Conservation (phyloP, 2,888 invertebrate species). For the Sphaeridia pumilis region DNA sequence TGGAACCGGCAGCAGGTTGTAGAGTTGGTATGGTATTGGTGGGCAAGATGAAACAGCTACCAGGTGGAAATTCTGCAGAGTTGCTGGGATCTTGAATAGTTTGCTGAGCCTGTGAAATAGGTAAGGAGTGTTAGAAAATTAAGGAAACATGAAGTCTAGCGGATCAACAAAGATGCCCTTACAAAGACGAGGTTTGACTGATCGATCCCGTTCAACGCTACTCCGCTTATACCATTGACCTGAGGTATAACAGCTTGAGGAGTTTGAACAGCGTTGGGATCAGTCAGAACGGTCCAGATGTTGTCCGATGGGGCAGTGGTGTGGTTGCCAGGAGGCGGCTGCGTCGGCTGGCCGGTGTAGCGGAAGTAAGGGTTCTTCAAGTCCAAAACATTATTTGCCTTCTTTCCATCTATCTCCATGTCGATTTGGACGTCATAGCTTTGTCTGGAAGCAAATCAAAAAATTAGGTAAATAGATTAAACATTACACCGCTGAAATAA, state of each 20-base stretch:
- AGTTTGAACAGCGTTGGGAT: constrained; percentile 17
- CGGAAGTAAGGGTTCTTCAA: constrained; percentile 97
- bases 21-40: too few relatives aligned
- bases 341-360: constrained; percentile 83
- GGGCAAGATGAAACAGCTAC: too few relatives aligned
- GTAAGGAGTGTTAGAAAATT: too few relatives aligned
- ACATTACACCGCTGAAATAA: neutral
- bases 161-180: constrained; percentile 22
- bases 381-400: constrained; percentile 84
- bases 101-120: too few relatives aligned
- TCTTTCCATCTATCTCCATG: constrained; percentile 69
- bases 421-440: constrained; percentile 98
- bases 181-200: neutral
- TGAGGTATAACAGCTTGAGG: constrained; percentile 19
- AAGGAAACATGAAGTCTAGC: too few relatives aligned
- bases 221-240: constrained; percentile 30
- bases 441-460: constrained; percentile 50
- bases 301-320: constrained; percentile 79
- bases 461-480: neutral
- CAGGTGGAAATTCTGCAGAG: too few relatives aligned
- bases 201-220: constrained; percentile 24
- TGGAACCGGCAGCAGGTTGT: too few relatives aligned
- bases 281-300: constrained; percentile 25
- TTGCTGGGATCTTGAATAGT: too few relatives aligned
- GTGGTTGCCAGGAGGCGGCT: constrained; percentile 83